Percentiles rank a stretch among this genome's conserved stretches.
Evolutionary conservation across 2,888 invertebrate species (phyloP).

Genomic region (Onthophagus sagittarius): DNA sequence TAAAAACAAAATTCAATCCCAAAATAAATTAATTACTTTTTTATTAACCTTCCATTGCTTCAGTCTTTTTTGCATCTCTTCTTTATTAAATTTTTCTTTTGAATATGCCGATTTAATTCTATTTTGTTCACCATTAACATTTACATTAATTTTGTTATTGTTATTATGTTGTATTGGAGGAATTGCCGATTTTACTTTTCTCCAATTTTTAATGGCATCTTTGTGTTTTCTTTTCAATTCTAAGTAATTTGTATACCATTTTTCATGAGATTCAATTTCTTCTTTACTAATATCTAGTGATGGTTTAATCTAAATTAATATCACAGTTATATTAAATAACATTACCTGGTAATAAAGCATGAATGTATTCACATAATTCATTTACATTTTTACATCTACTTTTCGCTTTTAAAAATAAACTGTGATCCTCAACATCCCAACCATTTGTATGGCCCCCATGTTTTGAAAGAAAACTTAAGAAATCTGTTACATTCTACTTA

Average conservation of each 20-base stretch:
- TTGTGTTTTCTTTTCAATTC: slow-evolving; percentile 47
- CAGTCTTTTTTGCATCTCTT: slow-evolving; percentile 31
- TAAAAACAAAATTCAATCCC: background rate
- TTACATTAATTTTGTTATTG: slow-evolving; percentile 2
- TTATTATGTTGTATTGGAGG: background rate
- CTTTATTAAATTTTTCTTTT: slow-evolving; percentile 17
- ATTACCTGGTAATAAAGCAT: slow-evolving; percentile 41
- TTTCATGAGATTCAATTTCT: slow-evolving; percentile 48
- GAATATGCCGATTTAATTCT: slow-evolving; percentile 12
- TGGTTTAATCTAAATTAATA: too few species aligned
- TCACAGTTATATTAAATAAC: slow-evolving; percentile 4
- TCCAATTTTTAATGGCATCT: slow-evolving; percentile 48
- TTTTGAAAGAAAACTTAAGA: slow-evolving; percentile 53
- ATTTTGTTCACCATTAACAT: slow-evolving; percentile 11
- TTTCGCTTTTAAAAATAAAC: slow-evolving; percentile 50
- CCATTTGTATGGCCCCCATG: slow-evolving; percentile 55
- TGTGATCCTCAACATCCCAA: slow-evolving; percentile 57
- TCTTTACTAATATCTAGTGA: slow-evolving; percentile 41
- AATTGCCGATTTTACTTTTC: slow-evolving; percentile 34
- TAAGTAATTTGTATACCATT: slow-evolving; percentile 51
- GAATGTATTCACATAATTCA: slow-evolving; percentile 34
- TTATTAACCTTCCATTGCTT: slow-evolving; percentile 36
- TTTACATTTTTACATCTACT: slow-evolving; percentile 37
- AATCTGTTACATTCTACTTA: slow-evolving; percentile 54
- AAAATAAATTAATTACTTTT: background rate